Conservation (phyloP, 2,888 invertebrate species). For the Hydraecia micacea region DNA sequence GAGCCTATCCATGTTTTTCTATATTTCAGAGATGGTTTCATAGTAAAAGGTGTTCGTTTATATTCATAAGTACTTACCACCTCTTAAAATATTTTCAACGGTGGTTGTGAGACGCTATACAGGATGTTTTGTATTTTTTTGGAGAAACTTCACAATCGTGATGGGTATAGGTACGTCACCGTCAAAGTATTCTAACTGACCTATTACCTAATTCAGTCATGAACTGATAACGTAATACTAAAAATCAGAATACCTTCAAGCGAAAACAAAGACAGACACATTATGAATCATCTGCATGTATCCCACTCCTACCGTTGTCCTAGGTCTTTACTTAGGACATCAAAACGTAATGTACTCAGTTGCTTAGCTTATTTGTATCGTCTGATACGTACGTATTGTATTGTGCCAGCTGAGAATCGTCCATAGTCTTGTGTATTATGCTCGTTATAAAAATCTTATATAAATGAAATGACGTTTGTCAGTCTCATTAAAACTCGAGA, state of each 20-base stretch:
- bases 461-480: too few relatives aligned
- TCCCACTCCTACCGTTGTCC: neutral
- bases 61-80: neutral
- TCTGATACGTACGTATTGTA: constrained; percentile 22
- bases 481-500: too few relatives aligned
- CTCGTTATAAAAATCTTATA: constrained; percentile 33
- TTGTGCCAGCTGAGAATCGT: constrained; percentile 11
- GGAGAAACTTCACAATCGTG: too few relatives aligned
- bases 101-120: neutral
- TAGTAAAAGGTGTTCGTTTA: neutral
- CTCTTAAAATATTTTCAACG: neutral
- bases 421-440: constrained; percentile 8
- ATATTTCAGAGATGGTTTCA: neutral
- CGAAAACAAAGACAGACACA: neutral
- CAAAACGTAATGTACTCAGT: constrained; percentile 20
- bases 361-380: constrained; percentile 39
- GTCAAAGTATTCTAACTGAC: neutral
- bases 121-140: neutral
- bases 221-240: neutral
- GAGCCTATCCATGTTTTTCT: neutral
- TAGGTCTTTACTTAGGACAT: neutral
- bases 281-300: constrained; percentile 14
- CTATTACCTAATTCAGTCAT: neutral
- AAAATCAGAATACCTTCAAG: neutral
- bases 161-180: neutral